Conservation (phyloP, 2,797 vertebrate species). For the Tapirus indicus region DNA sequence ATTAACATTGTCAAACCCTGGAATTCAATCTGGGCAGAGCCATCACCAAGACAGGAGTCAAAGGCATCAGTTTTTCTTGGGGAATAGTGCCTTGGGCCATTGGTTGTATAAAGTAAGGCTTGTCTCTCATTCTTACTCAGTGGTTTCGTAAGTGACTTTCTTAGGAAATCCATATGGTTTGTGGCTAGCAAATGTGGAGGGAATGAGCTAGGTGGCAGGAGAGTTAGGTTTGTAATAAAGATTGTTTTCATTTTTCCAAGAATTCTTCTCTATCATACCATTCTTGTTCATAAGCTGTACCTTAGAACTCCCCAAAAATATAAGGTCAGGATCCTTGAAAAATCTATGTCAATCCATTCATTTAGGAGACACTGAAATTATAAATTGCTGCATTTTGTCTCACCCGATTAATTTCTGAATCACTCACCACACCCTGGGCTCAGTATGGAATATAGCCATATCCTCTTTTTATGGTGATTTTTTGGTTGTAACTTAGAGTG, state of each 20-base stretch:
- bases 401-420: not conserved
- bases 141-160: not conserved
- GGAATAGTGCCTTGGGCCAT: not conserved
- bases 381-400: not conserved
- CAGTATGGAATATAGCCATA: not conserved
- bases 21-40: not conserved
- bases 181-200: not conserved
- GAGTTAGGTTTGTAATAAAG: not conserved
- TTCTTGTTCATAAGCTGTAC: not conserved
- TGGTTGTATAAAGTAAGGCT: not conserved
- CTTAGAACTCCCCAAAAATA: not conserved
- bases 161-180: not conserved
- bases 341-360: not conserved
- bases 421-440: not conserved
- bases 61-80: not conserved
- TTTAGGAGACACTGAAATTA: not conserved
- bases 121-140: slow-evolving; percentile 8
- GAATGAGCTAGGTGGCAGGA: not conserved
- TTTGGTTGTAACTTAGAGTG: not conserved
- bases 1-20: not conserved
- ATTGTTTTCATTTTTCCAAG: slow-evolving; percentile 23
- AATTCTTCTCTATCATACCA: not conserved
- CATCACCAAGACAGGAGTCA: not conserved
- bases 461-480: not conserved
- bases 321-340: not conserved